phyloP scores from a whole-genome alignment of 2,113 vertebrate species.

The Pteruthius melanotis region DNA sequence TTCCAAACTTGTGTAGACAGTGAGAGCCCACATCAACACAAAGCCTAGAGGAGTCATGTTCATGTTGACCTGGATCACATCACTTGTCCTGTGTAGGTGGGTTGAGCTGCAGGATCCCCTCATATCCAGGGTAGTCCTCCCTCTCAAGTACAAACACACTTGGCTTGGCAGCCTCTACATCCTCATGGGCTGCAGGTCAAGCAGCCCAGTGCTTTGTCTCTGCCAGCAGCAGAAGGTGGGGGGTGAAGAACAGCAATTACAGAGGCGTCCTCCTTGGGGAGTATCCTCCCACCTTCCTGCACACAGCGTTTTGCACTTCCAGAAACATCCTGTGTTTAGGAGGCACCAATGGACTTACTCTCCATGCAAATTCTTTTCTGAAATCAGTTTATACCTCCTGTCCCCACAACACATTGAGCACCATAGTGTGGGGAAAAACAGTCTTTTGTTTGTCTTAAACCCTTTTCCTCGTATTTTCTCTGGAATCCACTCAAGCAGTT shows the following conservation, averaged over 20 bases:
- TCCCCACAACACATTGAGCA: background rate
- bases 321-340: background rate
- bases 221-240: background rate
- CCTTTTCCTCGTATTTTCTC: background rate
- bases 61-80: background rate
- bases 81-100: background rate
- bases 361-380: background rate
- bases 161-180: background rate
- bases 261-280: accelerated
- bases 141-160: background rate
- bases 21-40: background rate
- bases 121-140: background rate
- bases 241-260: background rate
- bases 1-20: background rate
- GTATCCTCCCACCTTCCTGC: background rate
- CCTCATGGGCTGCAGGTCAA: background rate
- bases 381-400: background rate
- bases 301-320: background rate
- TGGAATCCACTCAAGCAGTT: background rate
- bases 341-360: background rate
- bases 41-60: background rate
- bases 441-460: background rate
- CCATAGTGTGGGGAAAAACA: background rate
- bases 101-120: background rate
- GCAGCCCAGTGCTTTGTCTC: background rate